Base-by-base conservation (phyloP, 2,888 invertebrate species). In the Hedychridium roseum region DNA sequence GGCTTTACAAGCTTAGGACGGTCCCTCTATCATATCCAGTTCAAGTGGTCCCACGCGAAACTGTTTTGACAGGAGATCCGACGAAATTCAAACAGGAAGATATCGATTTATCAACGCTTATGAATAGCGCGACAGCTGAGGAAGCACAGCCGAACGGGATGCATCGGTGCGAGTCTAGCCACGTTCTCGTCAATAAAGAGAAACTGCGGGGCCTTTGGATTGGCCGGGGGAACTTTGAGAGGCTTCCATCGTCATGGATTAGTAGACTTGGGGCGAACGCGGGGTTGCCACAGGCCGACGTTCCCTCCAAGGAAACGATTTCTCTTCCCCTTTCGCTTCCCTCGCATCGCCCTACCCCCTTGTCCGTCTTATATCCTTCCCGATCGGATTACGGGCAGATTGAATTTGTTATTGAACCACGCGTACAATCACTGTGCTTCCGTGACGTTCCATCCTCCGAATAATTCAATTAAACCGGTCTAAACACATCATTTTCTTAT, bases 211-310 rank as follows among this genome's bases (percentile, higher is more conserved):
- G 31, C 30, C 43, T 42, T 47, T 52, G 57, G 59, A 55, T 66
- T 59, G 57, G 59, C 60, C 60, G 57, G 54, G 68, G 64, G 64
- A 57, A 60, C 48, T 47, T 61, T 64, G 64, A 39, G 17, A 49
- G 73, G 73, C 60, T 73, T 73, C 73, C 63, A 63, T 68, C 65
- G 57, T 57, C 57, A 50, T 61, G 68, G 68, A 73, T 73, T 73
- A 73, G 62, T 60, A 54, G 59, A 66, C 63, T 66, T 66, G 51
- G 55, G 57, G 64, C 66, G 52, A 60, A 51, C 65, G 38, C 51
- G 50, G 46, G 52, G 45, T 50, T 58, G 43, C 50, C 48, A 49
- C 34, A 41, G 48, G 30, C n/a, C n/a, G n/a, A n/a, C n/a, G n/a
- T n/a, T n/a, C n/a, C n/a, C n/a, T 31, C 50, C 45, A 43, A 32